Base-by-base conservation (phyloP, 1,140 invertebrate species). In the Hypothenemus hampei region DNA sequence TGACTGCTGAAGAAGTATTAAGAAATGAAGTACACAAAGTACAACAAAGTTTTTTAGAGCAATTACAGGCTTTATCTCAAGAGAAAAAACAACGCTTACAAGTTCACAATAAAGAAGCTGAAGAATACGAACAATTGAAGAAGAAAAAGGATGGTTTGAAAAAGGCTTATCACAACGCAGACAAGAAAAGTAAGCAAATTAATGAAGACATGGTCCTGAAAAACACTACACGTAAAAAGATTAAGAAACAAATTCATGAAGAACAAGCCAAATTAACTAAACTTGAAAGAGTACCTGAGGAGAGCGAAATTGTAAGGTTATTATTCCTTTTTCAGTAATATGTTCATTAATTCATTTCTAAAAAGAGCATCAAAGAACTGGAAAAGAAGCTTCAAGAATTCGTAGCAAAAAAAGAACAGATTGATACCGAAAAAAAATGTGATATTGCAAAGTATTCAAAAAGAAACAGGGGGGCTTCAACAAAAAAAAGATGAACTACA, bases 331-430 rank as follows among this genome's bases (percentile, higher is more conserved):
- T n/a, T n/a, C n/a, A n/a, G n/a, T n/a, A n/a, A n/a, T n/a, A n/a
- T n/a, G n/a, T 15, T 37, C 1, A 37, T 15, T 13, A 16, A 1
- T 37, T 31, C 26, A 31, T 3, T 39, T 59, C 26, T n/a, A n/a
- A n/a, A n/a, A 33, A 67, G 72, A 78, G 84, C 51, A 91, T 93
- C 39, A 74, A 79, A 50, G 85, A 91, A 50, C 82, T 85, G 55
- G 76, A 84, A 60, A 69, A 65, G 8, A 70, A 84, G 23, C 71
- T 83, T 22, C 74, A 75, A 33, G 78, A 75, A 55, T 64, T 80
- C 7, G 67, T 65, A 1, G 69, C 72, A 20, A 73, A 78, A 46
- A 80, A 79, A 50, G 70, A 71, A 33, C 72, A 73, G 24, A 76
- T 79, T 22, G 82, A 81, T 60, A 80, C 78, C 50, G 79, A 87